These are phyloP conservation scores for Colletes collaris DNA, from an alignment of 2,888 invertebrate species.

Conservation along the genomic window DNA sequence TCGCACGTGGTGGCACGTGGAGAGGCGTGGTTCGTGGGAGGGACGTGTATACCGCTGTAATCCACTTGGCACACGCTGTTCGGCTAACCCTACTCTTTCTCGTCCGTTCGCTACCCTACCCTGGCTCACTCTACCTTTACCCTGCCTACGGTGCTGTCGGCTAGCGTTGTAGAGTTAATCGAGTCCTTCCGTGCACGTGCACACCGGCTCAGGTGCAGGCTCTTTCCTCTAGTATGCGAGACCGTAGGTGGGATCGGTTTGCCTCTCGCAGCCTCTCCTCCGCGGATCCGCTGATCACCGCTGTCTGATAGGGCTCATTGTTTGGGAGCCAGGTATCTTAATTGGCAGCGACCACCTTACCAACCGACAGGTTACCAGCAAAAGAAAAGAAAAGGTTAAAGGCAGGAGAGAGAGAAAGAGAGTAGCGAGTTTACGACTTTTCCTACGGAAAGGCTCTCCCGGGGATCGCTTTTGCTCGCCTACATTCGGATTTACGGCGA, in stretches of 20 bases:
- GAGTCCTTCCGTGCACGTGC: conserved; percentile 64
- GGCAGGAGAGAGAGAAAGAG: conserved; percentile 18
- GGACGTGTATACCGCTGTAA: conserved; percentile 71
- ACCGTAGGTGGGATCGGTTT: conserved; percentile 53
- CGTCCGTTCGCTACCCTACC: conserved; percentile 65
- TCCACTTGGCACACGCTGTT: conserved; percentile 77
- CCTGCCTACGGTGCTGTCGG: conserved; percentile 55
- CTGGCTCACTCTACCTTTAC: conserved; percentile 60
- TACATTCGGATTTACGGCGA: too few species aligned
- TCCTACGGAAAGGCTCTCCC: not conserved
- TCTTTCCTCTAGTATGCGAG: conserved; percentile 36
- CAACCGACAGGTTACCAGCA: conserved; percentile 20
- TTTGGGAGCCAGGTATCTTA: conserved; percentile 44
- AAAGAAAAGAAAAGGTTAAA: conserved; percentile 6
- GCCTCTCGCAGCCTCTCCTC: conserved; percentile 3
- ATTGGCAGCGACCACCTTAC: conserved; percentile 50
- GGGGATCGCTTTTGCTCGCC: too few species aligned
- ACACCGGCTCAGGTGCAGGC: conserved; percentile 49
- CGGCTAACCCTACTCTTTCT: conserved; percentile 73
- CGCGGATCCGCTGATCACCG: conserved; percentile 25
- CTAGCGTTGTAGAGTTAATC: conserved; percentile 39
- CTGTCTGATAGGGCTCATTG: conserved; percentile 43
- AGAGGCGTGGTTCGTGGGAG: conserved; percentile 78
- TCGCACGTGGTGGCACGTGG: conserved; percentile 75
- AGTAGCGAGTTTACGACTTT: conserved; percentile 2